Evolutionary conservation across 2,113 vertebrate genomes (phyloP).

Genomic region (Narcine bancroftii): DNA sequence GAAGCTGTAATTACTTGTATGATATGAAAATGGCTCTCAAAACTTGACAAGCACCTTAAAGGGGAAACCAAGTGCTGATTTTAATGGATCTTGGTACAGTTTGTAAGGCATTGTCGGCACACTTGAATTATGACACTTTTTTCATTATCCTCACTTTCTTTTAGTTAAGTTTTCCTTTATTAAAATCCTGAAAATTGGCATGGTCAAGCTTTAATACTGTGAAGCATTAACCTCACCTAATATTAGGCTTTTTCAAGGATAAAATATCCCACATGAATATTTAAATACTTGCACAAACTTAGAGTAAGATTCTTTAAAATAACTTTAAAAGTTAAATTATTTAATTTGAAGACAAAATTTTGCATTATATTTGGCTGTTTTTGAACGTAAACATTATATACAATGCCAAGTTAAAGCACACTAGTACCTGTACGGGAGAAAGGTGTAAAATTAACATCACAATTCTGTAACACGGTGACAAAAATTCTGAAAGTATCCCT

Average conservation of each 20-base stretch:
- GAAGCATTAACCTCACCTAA: not conserved
- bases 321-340: not conserved
- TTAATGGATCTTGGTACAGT: not conserved
- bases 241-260: not conserved
- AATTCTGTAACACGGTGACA: not conserved
- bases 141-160: not conserved
- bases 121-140: not conserved
- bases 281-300: not conserved
- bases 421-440: not conserved
- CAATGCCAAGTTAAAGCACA: not conserved
- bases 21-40: not conserved
- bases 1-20: not conserved
- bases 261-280: not conserved
- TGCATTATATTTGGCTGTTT: not conserved
- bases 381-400: not conserved
- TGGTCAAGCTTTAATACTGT: not conserved
- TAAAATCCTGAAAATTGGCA: not conserved
- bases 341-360: not conserved
- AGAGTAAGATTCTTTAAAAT: not conserved
- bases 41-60: not conserved
- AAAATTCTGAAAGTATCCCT: not conserved
- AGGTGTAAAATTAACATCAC: not conserved
- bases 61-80: not conserved
- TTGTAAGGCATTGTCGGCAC: too few species aligned
- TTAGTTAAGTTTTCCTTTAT: not conserved